Evolutionary conservation across 2,888 invertebrate species (phyloP).

Genomic region (Lochmaea capreae): DNA sequence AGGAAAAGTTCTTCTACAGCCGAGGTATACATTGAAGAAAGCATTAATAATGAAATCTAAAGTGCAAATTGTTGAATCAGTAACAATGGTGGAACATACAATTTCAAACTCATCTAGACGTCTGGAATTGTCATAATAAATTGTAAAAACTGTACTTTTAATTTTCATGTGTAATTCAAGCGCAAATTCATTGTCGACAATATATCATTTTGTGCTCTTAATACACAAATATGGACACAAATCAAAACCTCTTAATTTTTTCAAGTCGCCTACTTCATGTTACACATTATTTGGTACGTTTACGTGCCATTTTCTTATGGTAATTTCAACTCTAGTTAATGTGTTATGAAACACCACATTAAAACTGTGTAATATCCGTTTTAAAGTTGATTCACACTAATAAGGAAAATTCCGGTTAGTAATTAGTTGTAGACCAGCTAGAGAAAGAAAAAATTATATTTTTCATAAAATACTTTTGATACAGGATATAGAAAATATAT

Average conservation of each 20-base stretch:
- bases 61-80: too few relatives aligned
- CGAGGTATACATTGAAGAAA: too few relatives aligned
- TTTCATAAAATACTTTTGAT: not conserved
- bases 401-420: not conserved
- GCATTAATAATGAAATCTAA: too few relatives aligned
- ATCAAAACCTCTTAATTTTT: not conserved
- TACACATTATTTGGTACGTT: not conserved
- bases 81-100: too few relatives aligned
- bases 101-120: too few relatives aligned
- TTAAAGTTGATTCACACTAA: slow-evolving; percentile 1
- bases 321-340: slow-evolving; percentile 7
- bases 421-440: not conserved
- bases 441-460: not conserved
- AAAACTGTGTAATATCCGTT: slow-evolving; percentile 11
- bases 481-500: not conserved
- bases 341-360: slow-evolving; percentile 1
- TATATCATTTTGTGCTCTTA: too few relatives aligned
- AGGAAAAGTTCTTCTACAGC: too few relatives aligned
- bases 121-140: too few relatives aligned
- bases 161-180: too few relatives aligned
- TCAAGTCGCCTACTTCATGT: not conserved
- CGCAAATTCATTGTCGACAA: too few relatives aligned
- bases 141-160: too few relatives aligned
- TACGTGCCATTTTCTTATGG: slow-evolving; percentile 1
- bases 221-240: too few relatives aligned